Percentiles rank a stretch among this genome's conserved stretches.
Conservation (phyloP, 1,140 invertebrate genomes). For the Drosophila azteca region DNA sequence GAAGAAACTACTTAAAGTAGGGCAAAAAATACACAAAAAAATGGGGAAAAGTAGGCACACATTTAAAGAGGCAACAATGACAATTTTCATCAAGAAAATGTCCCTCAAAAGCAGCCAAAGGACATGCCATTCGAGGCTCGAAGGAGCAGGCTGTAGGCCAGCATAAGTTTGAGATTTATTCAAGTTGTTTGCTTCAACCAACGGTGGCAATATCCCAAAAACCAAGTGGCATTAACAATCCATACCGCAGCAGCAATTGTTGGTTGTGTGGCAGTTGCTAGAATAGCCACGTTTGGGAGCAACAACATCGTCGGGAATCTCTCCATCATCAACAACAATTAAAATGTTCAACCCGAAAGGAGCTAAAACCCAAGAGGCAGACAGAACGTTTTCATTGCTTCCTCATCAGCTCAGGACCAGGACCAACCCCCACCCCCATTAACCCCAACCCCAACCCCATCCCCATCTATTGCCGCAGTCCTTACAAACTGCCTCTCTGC, state of each 20-base stretch:
- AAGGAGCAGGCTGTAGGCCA: no score
- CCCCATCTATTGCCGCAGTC: not conserved
- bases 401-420: slow-evolving; percentile 11
- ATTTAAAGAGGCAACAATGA: no score
- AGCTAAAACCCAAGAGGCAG: not conserved
- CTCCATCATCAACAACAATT: slow-evolving; percentile 35
- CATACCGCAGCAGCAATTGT: slow-evolving; percentile 36
- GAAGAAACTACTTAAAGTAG: no score
- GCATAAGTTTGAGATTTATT: no score
- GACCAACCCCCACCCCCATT: slow-evolving; percentile 7
- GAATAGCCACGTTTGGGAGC: slow-evolving; percentile 23
- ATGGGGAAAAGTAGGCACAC: no score
- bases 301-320: slow-evolving; percentile 36
- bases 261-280: slow-evolving; percentile 9
- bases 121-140: no score
- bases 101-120: no score
- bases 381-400: slow-evolving; percentile 32
- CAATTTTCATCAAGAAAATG: no score
- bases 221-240: slow-evolving; percentile 18
- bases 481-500: not conserved
- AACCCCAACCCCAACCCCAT: not conserved
- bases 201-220: no score
- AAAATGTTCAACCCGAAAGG: slow-evolving; percentile 10
- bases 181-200: no score
- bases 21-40: no score